Percentiles rank a stretch among this genome's conserved stretches.
These are phyloP conservation scores for Lissocephala sabroskyi DNA, from an alignment of 2,888 invertebrate genomes.

Conservation along the genomic window DNA sequence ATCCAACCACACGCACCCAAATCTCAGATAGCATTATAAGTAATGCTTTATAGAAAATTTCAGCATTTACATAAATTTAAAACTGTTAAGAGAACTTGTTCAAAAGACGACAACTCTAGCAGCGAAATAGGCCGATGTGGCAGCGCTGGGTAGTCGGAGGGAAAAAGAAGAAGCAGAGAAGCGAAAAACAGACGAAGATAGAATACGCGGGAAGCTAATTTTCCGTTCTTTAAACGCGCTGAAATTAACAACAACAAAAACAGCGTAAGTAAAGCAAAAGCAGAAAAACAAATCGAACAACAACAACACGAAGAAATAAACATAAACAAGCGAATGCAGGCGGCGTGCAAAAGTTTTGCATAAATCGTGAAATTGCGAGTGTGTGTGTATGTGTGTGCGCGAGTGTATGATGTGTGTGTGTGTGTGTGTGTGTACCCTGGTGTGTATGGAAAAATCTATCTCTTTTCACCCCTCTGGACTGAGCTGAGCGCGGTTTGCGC, in stretches of 20 bases:
- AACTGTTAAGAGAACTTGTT: too few species aligned
- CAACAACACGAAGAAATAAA: too few species aligned
- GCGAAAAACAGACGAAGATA: conserved; percentile 38
- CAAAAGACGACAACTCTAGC: too few species aligned
- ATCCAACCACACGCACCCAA: too few species aligned
- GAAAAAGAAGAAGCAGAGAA: conserved; percentile 11
- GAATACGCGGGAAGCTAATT: conserved; percentile 55
- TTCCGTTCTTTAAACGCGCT: conserved; percentile 37
- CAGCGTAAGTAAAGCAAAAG: conserved; percentile 54
- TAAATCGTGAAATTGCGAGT: conserved; percentile 52
- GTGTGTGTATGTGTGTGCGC: conserved; percentile 16
- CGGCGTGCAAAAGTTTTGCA: conserved; percentile 45
- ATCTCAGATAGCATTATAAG: too few species aligned
- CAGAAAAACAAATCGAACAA: conserved; percentile 18
- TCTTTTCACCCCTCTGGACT: conserved; percentile 54
- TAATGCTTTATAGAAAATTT: too few species aligned
- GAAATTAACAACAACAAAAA: conserved; percentile 44
- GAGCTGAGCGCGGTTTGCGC: conserved; percentile 26
- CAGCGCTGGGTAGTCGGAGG: too few species aligned
- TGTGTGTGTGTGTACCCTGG: conserved; percentile 22
- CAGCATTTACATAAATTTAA: too few species aligned
- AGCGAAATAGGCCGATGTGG: too few species aligned
- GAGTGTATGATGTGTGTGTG: conserved; percentile 21
- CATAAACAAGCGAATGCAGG: too few species aligned
- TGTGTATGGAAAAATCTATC: conserved; percentile 50